Conservation (phyloP, 2,888 invertebrate genomes). For the Patella caerulea region DNA sequence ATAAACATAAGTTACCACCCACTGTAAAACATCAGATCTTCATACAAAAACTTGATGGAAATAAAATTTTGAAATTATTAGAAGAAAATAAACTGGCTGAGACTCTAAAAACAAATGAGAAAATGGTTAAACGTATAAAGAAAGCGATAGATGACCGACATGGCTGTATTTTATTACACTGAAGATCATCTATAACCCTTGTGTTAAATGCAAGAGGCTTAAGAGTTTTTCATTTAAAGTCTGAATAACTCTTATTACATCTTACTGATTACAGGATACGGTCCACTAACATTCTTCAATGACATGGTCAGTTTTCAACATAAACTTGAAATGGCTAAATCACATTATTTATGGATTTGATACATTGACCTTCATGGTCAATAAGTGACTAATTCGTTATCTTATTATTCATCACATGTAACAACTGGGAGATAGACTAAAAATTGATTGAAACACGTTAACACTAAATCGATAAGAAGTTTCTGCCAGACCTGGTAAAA, state of each 20-base stretch:
- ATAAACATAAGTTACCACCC: conserved; percentile 35
- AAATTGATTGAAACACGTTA: too few species aligned
- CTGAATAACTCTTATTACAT: background rate
- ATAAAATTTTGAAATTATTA: conserved; percentile 29
- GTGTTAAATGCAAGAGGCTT: background rate
- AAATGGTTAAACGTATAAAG: conserved; percentile 27
- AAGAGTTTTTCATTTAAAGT: background rate
- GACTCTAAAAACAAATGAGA: conserved; percentile 26
- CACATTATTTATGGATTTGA: too few species aligned
- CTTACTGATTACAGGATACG: too few species aligned
- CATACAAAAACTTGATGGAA: conserved; percentile 33
- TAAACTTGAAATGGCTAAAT: too few species aligned
- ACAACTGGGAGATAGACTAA: too few species aligned
- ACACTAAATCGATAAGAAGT: too few species aligned
- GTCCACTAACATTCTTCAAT: too few species aligned
- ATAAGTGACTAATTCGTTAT: too few species aligned
- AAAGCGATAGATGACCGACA: conserved; percentile 29
- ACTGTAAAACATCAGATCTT: conserved; percentile 31
- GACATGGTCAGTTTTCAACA: too few species aligned
- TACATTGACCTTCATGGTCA: too few species aligned
- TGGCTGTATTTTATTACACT: background rate
- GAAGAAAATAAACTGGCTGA: conserved; percentile 19
- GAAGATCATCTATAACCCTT: background rate
- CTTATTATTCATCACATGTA: too few species aligned
- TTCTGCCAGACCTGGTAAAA: too few species aligned